Evolutionary conservation across 2,888 invertebrate genomes (phyloP).

Genomic region (Conomelus anceps): DNA sequence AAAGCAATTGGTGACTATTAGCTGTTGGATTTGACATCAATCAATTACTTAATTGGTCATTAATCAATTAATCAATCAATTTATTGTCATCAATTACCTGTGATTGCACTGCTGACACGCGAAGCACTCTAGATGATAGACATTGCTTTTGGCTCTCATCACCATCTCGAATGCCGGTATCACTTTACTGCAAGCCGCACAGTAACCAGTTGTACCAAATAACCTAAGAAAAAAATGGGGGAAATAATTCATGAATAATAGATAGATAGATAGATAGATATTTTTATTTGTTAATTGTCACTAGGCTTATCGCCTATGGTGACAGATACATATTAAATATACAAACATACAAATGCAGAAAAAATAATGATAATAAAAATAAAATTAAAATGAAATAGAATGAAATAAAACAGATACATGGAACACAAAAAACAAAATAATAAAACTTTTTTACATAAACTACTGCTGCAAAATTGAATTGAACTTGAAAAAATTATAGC

Average conservation of each 20-base stretch:
- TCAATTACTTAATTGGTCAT: neutral
- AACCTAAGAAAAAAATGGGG: constrained; percentile 56
- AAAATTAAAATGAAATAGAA: neutral
- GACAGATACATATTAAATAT: too few relatives aligned
- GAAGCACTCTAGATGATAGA: constrained; percentile 90
- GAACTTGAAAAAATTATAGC: too few relatives aligned
- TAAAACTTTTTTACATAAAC: neutral
- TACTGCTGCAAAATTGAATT: too few relatives aligned
- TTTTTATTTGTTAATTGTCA: too few relatives aligned
- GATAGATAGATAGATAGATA: neutral
- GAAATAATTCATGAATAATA: neutral
- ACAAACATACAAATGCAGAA: too few relatives aligned
- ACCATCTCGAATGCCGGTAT: constrained; percentile 95
- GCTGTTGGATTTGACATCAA: neutral
- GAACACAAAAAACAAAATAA: too few relatives aligned
- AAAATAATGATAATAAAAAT: too few relatives aligned
- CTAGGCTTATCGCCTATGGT: too few relatives aligned
- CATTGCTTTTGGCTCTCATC: constrained; percentile 86
- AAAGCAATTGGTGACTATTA: neutral
- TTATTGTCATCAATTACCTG: constrained; percentile 55
- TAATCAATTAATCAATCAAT: too few relatives aligned
- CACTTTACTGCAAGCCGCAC: constrained; percentile 86
- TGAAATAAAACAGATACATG: neutral
- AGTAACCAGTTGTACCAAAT: constrained; percentile 84
- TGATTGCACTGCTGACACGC: constrained; percentile 92